Percentiles rank a stretch among this genome's conserved stretches.
These are phyloP conservation scores for Lasioglossum vierecki DNA, from an alignment of 2,888 invertebrate species.

Conservation along the genomic window DNA sequence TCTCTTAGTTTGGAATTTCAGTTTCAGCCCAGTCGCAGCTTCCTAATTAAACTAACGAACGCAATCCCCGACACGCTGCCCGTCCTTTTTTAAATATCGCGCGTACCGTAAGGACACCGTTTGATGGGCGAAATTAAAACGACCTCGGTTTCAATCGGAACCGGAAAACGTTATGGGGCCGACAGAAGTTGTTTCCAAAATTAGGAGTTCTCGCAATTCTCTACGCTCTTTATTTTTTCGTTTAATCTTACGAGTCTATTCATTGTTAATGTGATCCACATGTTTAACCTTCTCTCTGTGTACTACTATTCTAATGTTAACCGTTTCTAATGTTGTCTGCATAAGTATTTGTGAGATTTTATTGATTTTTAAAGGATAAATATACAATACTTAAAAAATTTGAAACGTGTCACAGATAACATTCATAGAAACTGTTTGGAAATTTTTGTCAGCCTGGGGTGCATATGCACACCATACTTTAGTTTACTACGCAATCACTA, in stretches of 20 bases:
- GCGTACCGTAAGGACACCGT: neutral
- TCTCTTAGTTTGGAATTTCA: constrained; percentile 5
- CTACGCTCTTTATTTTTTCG: neutral
- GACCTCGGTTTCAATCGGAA: neutral
- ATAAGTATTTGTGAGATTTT: no score
- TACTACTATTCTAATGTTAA: no score
- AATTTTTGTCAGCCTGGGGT: no score
- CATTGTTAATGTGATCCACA: no score
- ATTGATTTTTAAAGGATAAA: no score
- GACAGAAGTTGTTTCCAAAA: neutral
- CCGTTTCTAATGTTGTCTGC: no score
- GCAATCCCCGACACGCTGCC: neutral
- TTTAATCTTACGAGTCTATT: neutral
- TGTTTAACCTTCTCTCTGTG: no score
- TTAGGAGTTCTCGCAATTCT: neutral
- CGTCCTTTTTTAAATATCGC: constrained; percentile 15
- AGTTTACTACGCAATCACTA: no score
- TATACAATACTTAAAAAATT: no score
- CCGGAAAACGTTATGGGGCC: constrained; percentile 6
- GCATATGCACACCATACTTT: no score
- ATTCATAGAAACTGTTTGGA: no score
- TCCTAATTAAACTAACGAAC: constrained; percentile 37
- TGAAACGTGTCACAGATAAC: no score
- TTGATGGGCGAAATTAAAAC: constrained; percentile 20
- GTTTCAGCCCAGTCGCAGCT: constrained; percentile 17